A percentile compares a stretch with the other conserved stretches of the same genome.
phyloP scores from a whole-genome alignment of 2,888 invertebrate species.

The Apotomis capreana region DNA sequence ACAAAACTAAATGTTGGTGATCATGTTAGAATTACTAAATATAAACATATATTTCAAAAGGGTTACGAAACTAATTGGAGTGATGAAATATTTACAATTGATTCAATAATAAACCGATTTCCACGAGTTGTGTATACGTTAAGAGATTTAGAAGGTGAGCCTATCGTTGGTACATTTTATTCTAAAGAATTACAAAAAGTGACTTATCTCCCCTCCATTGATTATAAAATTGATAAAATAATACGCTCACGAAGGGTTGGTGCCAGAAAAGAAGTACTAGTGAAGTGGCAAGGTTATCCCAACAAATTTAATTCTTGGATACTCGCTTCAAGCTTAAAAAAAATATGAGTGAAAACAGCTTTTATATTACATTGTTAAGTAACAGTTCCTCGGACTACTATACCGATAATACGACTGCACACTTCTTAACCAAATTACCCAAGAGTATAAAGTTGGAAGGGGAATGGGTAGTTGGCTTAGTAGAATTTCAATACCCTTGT shows the following conservation, averaged over 20 bases:
- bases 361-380: constrained; percentile 45
- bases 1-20: constrained; percentile 42
- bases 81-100: constrained; percentile 50
- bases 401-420: constrained; percentile 46
- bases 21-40: constrained; percentile 48
- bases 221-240: constrained; percentile 48
- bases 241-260: constrained; percentile 44
- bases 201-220: constrained; percentile 38
- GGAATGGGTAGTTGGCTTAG: constrained; percentile 44
- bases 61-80: constrained; percentile 52
- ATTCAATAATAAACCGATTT: constrained; percentile 41
- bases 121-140: constrained; percentile 46
- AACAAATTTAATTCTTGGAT: constrained; percentile 51
- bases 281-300: constrained; percentile 52
- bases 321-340: constrained; percentile 36
- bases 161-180: constrained; percentile 48
- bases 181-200: constrained; percentile 50
- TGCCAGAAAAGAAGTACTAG: constrained; percentile 48
- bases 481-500: too few relatives aligned
- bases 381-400: constrained; percentile 46
- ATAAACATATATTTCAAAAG: constrained; percentile 50
- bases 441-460: constrained; percentile 45
- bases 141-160: constrained; percentile 46
- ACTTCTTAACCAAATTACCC: constrained; percentile 46
- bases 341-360: constrained; percentile 46